Base-by-base conservation (phyloP, 2,888 invertebrate genomes). In the Eledona agricola region DNA sequence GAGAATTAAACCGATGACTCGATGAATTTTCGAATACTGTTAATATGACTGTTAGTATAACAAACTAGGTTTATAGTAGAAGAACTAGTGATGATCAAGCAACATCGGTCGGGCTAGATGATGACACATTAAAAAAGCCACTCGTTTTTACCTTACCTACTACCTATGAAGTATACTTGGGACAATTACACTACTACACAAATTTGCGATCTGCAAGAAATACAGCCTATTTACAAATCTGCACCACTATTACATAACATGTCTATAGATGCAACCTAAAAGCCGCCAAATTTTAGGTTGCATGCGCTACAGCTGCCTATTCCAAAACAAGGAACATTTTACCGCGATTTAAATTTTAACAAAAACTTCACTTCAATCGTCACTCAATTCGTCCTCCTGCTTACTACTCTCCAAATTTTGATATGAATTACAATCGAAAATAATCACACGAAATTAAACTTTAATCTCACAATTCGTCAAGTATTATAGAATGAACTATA, bases 191-290 rank as follows among this genome's bases (percentile, higher is more conserved):
- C 31, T 43, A 55, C 50, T 28, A 55, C 45, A 51, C 55, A 55
- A 38, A 55, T 38, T 38, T 55, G 45, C 16, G 55, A 55, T 55
- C 55, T 55, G 55, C 19, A 55, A 55, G 23, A 50, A 43, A 42
- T 29, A 42, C 13, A 42, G 11, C 22, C 29, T 42, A 42, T 42
- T 42, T 42, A 42, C 42, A 42, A 29, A 20, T 19, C 9, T 4
- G 19, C 1, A 34, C 9, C 9, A 11, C 19, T n/a, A 20, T 20
- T 9, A 10, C 3, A 16, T 31, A 31, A 3, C 1, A 25, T 25
- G n/a, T 9, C 11, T 29, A 23, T 23, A 4, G 7, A 28, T 10
- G 10, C 7, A 28, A 29, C 9, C 13, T 10, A 29, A 12, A 12
- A 16, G 1, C 15, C 31, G 10, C 3, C 7, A 12, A 5, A 10